phyloP scores from a whole-genome alignment of 2,888 invertebrate genomes.

The Ernsta delagoae region DNA sequence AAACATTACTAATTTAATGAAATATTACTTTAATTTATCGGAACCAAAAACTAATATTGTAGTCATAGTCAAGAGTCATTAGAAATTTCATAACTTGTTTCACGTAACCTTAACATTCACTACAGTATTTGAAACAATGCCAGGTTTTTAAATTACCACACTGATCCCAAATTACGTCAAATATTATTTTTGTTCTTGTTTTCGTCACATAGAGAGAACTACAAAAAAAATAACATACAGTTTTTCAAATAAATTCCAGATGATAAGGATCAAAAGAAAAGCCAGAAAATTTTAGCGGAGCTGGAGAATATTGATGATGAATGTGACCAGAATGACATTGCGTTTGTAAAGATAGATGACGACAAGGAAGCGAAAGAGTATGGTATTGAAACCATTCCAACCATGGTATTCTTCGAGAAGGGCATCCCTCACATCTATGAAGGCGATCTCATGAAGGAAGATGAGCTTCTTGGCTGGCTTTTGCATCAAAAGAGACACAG shows the following conservation, averaged over 20 bases:
- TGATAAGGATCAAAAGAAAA: slow-evolving; percentile 96
- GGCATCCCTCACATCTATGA: slow-evolving; percentile 90
- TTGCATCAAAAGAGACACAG: slow-evolving; percentile 95
- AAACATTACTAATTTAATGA: background rate
- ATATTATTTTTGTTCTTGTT: slow-evolving; percentile 47
- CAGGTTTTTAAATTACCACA: slow-evolving; percentile 56
- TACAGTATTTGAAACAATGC: slow-evolving; percentile 58
- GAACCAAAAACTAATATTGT: background rate
- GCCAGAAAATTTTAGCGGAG: slow-evolving; percentile 92
- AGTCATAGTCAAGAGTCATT: slow-evolving; percentile 5
- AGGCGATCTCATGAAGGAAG: slow-evolving; percentile 96
- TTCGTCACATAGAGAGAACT: slow-evolving; percentile 67
- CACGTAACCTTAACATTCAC: slow-evolving; percentile 54
- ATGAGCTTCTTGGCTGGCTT: slow-evolving; percentile 95
- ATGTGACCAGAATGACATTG: slow-evolving; percentile 95
- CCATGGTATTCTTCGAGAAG: slow-evolving; percentile 91
- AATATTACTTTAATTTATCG: background rate
- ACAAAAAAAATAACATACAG: slow-evolving; percentile 82
- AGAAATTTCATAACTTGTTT: slow-evolving; percentile 31
- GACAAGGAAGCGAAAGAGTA: slow-evolving; percentile 95
- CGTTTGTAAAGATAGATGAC: slow-evolving; percentile 96
- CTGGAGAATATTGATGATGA: slow-evolving; percentile 97
- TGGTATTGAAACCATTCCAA: slow-evolving; percentile 93
- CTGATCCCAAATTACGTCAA: slow-evolving; percentile 47
- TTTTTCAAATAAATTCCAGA: slow-evolving; percentile 86